Base-by-base conservation (phyloP, 2,797 vertebrate species). In the Sebastes iracundus region DNA sequence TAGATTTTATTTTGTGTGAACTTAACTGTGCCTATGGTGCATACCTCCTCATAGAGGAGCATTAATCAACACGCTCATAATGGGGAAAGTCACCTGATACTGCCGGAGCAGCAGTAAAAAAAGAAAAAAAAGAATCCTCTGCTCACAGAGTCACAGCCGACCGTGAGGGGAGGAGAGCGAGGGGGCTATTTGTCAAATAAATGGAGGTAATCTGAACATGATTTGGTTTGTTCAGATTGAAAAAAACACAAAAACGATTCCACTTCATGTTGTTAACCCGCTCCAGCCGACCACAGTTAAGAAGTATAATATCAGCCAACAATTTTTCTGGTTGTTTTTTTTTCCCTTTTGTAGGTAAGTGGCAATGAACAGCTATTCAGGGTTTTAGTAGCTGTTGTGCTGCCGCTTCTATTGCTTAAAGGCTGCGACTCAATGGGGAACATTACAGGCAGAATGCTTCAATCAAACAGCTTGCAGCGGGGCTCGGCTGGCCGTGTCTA, bases 11-110 rank as follows among this genome's bases (percentile, higher is more conserved):
- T 46, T 46, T 46, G 38, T 49, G 42, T 49, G 42, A 49, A 49
- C 42, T 49, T 49, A 49, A 49, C 42, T 49, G 42, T 18, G 42
- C 42, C 42, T 49, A 49, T 49, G 42, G 42, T 56, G 85, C 83
- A 85, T 83, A 83, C 85, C 84, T 90, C 82, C 82, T 90, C 83
- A 88, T 75, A 79, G 78, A 86, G 84, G 84, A 90, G 88, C 90
- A 95, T 94, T 93, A 92, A 94, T 95, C 92, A 93, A 89, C 90
- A 86, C 9, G 79, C 55, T 84, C 93, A 92, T 94, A 92, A 94
- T 86, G 72, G 87, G 38, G 62, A 85, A 86, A 87, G 82, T 74
- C 80, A 84, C 79, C 75, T 67, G 77, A 91, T 89, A 77, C 77
- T 84, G 87, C 77, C 75, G 80, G 80, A 87, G 81, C 84, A 85